Evolutionary conservation across 35 echinoderm and acorn worm genomes (phyloP).

Genomic region (Acanthaster planci): DNA sequence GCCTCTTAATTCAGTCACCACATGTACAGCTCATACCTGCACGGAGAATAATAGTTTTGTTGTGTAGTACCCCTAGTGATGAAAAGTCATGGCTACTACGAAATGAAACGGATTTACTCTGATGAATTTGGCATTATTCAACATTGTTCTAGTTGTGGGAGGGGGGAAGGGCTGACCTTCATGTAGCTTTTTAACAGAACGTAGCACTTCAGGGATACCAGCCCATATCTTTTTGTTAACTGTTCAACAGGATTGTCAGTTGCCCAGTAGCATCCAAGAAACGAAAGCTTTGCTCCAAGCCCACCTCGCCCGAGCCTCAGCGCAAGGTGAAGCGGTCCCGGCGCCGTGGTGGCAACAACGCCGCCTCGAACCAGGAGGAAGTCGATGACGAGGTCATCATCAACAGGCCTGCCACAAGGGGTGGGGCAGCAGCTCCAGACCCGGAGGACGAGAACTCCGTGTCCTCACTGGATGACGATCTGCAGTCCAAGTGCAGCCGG

Average conservation of each 20-base stretch:
- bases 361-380: slow-evolving; percentile 31
- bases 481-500: slow-evolving; percentile 91
- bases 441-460: slow-evolving; percentile 85
- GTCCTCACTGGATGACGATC: slow-evolving; percentile 89
- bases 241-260: slow-evolving; percentile 43
- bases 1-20: no score
- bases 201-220: no score
- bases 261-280: slow-evolving; percentile 78
- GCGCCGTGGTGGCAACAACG: slow-evolving; percentile 36
- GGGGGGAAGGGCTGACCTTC: neutral
- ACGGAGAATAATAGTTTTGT: no score
- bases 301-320: slow-evolving; percentile 25
- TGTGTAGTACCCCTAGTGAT: no score
- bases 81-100: no score
- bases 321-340: slow-evolving; percentile 59
- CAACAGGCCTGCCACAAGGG: slow-evolving; percentile 15
- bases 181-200: neutral
- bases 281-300: slow-evolving; percentile 49
- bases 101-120: no score
- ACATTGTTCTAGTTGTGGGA: no score
- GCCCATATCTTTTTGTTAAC: no score
- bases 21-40: no score
- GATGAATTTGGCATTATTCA: no score
- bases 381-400: slow-evolving; percentile 1
- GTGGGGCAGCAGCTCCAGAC: slow-evolving; percentile 29